Conservation (phyloP, 2,797 vertebrate species). For the Malurus leucopterus region DNA sequence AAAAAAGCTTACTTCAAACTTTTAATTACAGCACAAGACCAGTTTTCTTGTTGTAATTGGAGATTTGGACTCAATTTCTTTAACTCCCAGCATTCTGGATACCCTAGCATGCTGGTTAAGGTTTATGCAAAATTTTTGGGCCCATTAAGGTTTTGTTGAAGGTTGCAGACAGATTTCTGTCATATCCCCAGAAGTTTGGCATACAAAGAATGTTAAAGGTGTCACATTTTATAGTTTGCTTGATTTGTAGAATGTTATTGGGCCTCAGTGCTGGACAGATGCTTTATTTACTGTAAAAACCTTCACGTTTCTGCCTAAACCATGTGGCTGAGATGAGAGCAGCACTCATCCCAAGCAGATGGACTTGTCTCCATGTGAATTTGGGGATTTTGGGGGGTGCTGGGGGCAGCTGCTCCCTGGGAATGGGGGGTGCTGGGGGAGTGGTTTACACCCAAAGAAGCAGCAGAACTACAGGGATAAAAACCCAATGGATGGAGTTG, state of each 20-base stretch:
- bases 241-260: background rate
- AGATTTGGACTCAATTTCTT: background rate
- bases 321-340: background rate
- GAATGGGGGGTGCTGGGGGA: background rate
- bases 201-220: background rate
- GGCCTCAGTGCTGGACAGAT: background rate
- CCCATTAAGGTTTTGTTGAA: background rate
- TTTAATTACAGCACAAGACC: background rate
- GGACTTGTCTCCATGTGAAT: background rate
- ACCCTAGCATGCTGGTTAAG: background rate
- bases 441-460: background rate
- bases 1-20: background rate
- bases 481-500: background rate
- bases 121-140: background rate
- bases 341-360: background rate
- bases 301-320: background rate
- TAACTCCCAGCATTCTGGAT: background rate
- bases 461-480: background rate
- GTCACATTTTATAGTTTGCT: background rate
- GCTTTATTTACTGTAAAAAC: background rate
- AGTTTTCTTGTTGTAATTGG: background rate
- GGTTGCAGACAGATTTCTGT: background rate
- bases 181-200: background rate
- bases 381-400: rapidly evolving
- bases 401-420: background rate